Base-by-base conservation (phyloP, 2,113 vertebrate species). In the Python bivittatus region DNA sequence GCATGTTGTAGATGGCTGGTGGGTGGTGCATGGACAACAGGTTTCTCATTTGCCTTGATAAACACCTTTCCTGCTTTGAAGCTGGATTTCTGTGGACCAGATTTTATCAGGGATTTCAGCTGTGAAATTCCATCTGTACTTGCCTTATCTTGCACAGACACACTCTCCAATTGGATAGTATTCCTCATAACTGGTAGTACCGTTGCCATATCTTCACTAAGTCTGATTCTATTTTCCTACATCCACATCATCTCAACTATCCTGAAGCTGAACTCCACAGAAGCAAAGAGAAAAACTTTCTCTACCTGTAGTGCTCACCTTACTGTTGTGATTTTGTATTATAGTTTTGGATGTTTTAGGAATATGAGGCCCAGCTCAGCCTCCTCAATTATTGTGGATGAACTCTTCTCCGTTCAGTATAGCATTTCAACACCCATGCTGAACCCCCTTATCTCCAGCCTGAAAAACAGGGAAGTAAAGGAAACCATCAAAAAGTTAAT, bases 381-480 rank as follows among this genome's bases (percentile, higher is more conserved):
- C 0, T 0, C 60, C 2, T 94, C 93, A 0, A 84, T 90, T 4
- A 86, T 92, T 0, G 0, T 38, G 0, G 94, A 95, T 90, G 93
- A 94, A 90, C 6, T 95, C 3, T 38, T 97, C 25, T 94, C 94
- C 90, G 15, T 97, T 87, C n/a, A 96, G 0, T 97, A 97, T 68
- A 95, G 95, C 0, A 42, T 93, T 9, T 12, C 95, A 38, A 95
- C 93, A 8, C 95, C 96, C 64, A 92, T 64, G 22, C 79, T 97
- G 29, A 96, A 96, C 0, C 90, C 48, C 15, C 38, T 96, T 27
- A 94, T 97, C 95, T 96, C 96, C 5, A 96, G 92, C 3, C 57
- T 96, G 54, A 95, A 93, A 9, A 97, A 95, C 44, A 97, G 95
- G 52, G 92, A 97, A 93, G 93, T 96, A 60, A 97, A 95, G 58